Evolutionary conservation across 2,113 vertebrate species (phyloP), one percentile per base, ranked within the genome.

Genomic region (Mungos mungo): DNA sequence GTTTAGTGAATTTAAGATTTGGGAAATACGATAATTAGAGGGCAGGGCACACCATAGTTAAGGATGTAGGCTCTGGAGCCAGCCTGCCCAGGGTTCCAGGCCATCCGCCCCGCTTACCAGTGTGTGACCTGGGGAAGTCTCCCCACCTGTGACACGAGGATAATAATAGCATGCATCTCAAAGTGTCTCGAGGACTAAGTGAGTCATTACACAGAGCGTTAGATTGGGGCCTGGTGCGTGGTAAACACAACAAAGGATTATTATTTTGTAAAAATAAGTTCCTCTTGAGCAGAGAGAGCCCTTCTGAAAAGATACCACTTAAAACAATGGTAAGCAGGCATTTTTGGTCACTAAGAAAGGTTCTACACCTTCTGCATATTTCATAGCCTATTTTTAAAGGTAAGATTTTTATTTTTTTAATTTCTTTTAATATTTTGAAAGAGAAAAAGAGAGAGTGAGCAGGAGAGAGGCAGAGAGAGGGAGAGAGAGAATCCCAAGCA

Each of bases 181-280:
- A 68, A 50, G 23, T 90, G 74, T n/a, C 45, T 21, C 16, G 60
- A 80, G 15, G 92, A 45, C 54, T 57, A 65, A 95, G 41, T 88
- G 92, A 90, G 41, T 95, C 94, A 72, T 31, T 25, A 5, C 57
- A 71, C 19, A 93, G 12, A 71, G 31, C 45, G 52, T 35, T 41
- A 54, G 35, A 54, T 33, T n/a, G 47, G 60, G 89, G 74, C 38
- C 84, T 29, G 45, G 63, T 0, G 1, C 29, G 7, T 2, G n/a
- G 16, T 50, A 88, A 96, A 89, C 60, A 57, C 72, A 94, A 65
- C 83, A 96, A 85, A 83, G 94, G 81, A 18, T 16, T 23, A 33
- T 33, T 54, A 79, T 88, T 93, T 85, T 63, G 66, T 33, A 77
- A 74, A 95, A 97, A 18, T 14, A 72, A 95, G 92, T 74, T 65